phyloP scores from a whole-genome alignment of 2,113 vertebrate species.

The Myotis davidii region DNA sequence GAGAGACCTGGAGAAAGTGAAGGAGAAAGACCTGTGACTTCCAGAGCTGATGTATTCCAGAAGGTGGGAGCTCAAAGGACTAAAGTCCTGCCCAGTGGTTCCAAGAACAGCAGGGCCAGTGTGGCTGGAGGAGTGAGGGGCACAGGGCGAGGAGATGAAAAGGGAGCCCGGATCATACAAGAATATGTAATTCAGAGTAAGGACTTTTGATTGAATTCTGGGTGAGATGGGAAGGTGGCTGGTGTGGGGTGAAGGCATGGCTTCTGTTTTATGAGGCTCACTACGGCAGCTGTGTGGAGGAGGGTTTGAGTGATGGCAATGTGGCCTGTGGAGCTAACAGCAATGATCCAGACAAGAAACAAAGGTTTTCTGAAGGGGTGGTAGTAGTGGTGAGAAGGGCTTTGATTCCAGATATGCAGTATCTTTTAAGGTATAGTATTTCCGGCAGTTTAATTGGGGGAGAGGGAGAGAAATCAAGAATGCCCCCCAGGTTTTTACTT shows the following conservation, averaged over 20 bases:
- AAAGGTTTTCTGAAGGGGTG: neutral
- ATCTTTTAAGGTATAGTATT: neutral
- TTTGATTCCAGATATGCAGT: neutral
- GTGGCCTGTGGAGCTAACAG: too few relatives aligned
- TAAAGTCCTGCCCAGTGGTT: neutral
- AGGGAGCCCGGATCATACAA: neutral
- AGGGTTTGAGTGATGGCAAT: neutral
- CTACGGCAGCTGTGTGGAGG: neutral
- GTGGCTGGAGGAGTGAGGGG: neutral
- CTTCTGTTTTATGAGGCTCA: neutral
- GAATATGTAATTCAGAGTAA: neutral
- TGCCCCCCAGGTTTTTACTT: neutral
- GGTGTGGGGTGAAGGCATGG: neutral
- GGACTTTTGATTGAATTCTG: neutral
- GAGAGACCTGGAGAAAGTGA: neutral
- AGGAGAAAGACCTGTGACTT: neutral
- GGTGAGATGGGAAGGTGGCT: neutral
- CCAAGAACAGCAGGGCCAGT: neutral
- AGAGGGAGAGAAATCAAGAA: neutral
- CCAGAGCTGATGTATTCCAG: neutral
- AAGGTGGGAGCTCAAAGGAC: neutral
- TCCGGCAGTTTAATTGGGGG: neutral
- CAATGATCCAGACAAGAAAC: neutral
- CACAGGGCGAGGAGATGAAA: rapidly evolving
- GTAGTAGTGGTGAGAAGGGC: neutral